Evolutionary conservation across 2,113 vertebrate genomes (phyloP).

Genomic region (Aix galericulata): DNA sequence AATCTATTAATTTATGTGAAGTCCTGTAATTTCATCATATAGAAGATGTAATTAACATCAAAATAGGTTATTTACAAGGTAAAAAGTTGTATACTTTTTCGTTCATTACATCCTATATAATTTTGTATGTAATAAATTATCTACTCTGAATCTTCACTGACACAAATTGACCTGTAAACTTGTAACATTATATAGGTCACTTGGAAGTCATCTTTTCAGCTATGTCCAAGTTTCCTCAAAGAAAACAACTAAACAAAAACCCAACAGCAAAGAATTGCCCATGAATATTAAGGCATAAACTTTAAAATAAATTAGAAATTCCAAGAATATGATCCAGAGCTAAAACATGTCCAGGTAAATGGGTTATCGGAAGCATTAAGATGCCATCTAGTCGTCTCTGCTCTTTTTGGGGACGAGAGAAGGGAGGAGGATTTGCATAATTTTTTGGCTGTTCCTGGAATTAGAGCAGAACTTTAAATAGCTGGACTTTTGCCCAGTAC

Average conservation of each 20-base stretch:
- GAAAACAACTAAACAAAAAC: not conserved
- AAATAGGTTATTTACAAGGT: not conserved
- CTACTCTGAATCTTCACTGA: not conserved
- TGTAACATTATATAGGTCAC: not conserved
- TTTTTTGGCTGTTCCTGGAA: conserved; percentile 26
- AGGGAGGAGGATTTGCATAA: conserved; percentile 9
- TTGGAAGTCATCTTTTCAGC: not conserved
- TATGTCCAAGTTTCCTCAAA: not conserved
- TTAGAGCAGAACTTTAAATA: conserved; percentile 41
- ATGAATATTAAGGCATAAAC: not conserved
- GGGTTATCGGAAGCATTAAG: not conserved
- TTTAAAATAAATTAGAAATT: not conserved
- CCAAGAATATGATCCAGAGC: not conserved
- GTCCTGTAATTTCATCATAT: not conserved
- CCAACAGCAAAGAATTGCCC: not conserved
- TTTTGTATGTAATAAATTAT: not conserved
- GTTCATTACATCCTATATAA: not conserved
- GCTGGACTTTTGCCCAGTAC: conserved; percentile 24
- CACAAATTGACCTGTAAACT: not conserved
- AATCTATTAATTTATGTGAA: not conserved
- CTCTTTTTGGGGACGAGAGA: not conserved
- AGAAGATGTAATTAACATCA: not conserved
- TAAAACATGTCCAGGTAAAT: not conserved
- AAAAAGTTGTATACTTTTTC: not conserved
- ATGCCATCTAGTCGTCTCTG: not conserved